Evolutionary conservation across 2,888 invertebrate genomes (phyloP), one percentile per base, ranked within the genome.

Genomic region (Bibio marci): DNA sequence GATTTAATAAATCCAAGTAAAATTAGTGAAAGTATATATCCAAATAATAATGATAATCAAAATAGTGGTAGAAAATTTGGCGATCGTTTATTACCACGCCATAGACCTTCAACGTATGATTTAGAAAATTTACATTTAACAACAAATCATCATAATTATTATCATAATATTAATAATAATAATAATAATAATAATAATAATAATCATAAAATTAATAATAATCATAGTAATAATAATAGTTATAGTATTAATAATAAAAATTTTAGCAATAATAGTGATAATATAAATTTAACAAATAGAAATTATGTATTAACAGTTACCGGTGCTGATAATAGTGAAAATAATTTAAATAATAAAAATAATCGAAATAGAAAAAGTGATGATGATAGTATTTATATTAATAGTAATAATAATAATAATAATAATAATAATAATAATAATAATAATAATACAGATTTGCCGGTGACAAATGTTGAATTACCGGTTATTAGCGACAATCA

Each of bases 31-130:
- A 22, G 22, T 22, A 22, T 8, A 22, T 22, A 22, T 22, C 22
- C 4, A 8, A 22, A 22, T 22, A 22, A 22, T 22, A 4, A 22
- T 6, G 17, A 35, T 35, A 22, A 31, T 19, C 18, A 15, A 14
- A 30, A 14, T 11, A 22, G 30, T 30, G 28, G 15, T 12, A 28
- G 12, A 8, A 55, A 53, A 48, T 58, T 56, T 46, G 57, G 57
- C 26, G 57, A 58, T 48, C 56, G 57, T 41, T 48, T 56, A 39
- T 41, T 47, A 40, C 57, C 57, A 38, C 46, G 54, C 38, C 50
- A 54, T 35, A 55, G 41, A 32, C 37, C 52, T n/a, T n/a, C n/a
- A n/a, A n/a, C n/a, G 48, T 54, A 55, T 28, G 37, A 41, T 37
- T 39, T 37, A 41, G 45, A 39, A 37, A 37, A 37, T 12, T 37